Evolutionary conservation across 2,888 invertebrate genomes (phyloP).

Genomic region (Aquatica leii): DNA sequence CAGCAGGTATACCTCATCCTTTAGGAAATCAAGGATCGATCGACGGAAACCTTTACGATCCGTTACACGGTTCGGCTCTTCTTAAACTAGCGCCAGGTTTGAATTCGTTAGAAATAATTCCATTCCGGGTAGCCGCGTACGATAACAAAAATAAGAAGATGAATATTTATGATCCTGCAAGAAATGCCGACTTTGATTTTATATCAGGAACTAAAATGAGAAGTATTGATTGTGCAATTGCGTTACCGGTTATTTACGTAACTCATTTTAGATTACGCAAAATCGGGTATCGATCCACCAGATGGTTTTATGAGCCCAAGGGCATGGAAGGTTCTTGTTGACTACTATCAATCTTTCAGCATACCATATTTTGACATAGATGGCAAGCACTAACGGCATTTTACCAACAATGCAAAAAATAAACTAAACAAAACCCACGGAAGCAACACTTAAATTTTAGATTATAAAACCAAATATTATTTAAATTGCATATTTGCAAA

Average conservation of each 20-base stretch:
- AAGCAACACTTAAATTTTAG: no score
- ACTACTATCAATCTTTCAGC: constrained; percentile 78
- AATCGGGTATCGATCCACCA: constrained; percentile 87
- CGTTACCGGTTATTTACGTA: not conserved
- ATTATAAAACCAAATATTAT: no score
- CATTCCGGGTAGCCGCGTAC: constrained; percentile 99
- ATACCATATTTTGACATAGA: not conserved
- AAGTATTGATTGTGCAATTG: constrained; percentile 56
- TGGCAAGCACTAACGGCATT: no score
- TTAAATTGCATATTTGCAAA: no score
- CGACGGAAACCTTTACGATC: constrained; percentile 90
- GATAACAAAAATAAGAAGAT: constrained; percentile 84
- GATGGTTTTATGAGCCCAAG: constrained; percentile 98
- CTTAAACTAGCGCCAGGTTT: constrained; percentile 96
- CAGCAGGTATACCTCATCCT: constrained; percentile 97
- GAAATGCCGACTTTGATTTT: constrained; percentile 94
- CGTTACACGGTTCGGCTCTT: constrained; percentile 90
- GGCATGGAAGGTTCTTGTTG: constrained; percentile 91
- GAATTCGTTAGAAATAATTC: constrained; percentile 91
- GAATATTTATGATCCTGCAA: constrained; percentile 92
- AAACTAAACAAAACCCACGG: no score
- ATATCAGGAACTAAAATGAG: constrained; percentile 98
- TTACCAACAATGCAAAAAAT: no score
- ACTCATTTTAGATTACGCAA: constrained; percentile 65
- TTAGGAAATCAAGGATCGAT: constrained; percentile 65